phyloP scores from a whole-genome alignment of 2,797 vertebrate species.

The Muraenolepis orangiensis region DNA sequence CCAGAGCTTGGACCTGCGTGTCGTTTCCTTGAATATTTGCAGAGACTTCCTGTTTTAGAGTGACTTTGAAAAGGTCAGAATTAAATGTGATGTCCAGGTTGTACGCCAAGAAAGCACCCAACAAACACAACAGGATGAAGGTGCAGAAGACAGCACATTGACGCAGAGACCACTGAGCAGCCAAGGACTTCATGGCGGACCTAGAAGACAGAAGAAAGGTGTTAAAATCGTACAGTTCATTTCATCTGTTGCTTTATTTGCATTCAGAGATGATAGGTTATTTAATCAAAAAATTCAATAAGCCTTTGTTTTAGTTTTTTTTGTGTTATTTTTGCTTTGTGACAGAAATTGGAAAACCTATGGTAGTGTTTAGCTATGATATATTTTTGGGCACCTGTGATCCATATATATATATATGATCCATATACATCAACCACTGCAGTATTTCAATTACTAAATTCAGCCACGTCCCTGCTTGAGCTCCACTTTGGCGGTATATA shows the following conservation, averaged over 20 bases:
- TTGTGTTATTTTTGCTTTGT: too few relatives aligned
- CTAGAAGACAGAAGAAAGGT: neutral
- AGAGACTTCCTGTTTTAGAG: neutral
- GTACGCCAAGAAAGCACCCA: conserved; percentile 8
- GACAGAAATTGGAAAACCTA: too few relatives aligned
- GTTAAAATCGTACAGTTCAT: neutral
- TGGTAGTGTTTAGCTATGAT: too few relatives aligned
- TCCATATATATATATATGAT: too few relatives aligned
- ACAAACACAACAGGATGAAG: conserved; percentile 1
- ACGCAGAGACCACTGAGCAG: neutral
- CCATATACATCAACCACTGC: too few relatives aligned
- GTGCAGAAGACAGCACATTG: neutral
- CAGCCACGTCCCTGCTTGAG: too few relatives aligned
- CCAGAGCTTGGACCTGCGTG: neutral
- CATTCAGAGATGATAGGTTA: neutral
- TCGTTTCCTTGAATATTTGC: neutral
- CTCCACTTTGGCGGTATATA: too few relatives aligned
- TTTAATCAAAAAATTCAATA: too few relatives aligned
- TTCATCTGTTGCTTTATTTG: neutral
- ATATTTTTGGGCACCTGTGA: too few relatives aligned
- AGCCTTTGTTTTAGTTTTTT: too few relatives aligned
- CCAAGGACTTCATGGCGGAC: conserved; percentile 8
- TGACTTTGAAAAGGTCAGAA: neutral
- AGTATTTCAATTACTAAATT: too few relatives aligned
- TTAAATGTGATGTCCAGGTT: neutral